Conservation (phyloP, 1,140 invertebrate species). For the Orius insidiosus region DNA sequence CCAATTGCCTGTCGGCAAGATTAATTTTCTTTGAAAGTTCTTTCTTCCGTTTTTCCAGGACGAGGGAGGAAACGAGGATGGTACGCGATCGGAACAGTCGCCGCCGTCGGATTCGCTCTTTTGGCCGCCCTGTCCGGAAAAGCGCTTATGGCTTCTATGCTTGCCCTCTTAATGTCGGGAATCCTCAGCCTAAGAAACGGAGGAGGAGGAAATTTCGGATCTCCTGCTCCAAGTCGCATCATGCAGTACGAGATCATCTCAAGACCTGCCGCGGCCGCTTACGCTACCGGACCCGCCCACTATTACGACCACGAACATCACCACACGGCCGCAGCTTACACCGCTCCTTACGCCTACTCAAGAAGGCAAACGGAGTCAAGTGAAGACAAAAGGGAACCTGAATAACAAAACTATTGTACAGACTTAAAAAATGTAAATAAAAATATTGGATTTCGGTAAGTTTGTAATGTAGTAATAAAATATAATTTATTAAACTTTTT, state of each 20-base stretch:
- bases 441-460: too few relatives aligned
- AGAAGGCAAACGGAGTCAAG: too few relatives aligned
- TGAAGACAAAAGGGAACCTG: too few relatives aligned
- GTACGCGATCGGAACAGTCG: conserved; percentile 40
- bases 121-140: conserved; percentile 60
- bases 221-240: conserved; percentile 40
- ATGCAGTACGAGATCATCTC: conserved; percentile 49
- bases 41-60: conserved; percentile 12
- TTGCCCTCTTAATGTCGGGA: conserved; percentile 57
- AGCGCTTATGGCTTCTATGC: conserved; percentile 61
- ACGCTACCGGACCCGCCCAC: conserved; percentile 17
- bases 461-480: too few relatives aligned
- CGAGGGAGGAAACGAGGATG: conserved; percentile 25
- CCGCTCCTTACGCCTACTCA: not conserved
- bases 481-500: too few relatives aligned
- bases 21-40: too few relatives aligned
- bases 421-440: too few relatives aligned
- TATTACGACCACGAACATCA: conserved; percentile 42
- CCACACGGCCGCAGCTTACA: conserved; percentile 15
- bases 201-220: conserved; percentile 33
- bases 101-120: conserved; percentile 52
- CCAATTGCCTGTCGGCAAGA: too few relatives aligned
- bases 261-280: conserved; percentile 45
- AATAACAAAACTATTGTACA: too few relatives aligned
- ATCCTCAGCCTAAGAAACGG: conserved; percentile 56